Evolutionary conservation across 1,140 invertebrate species (phyloP), one percentile per base, ranked within the genome.

Genomic region (Zaprionus vittiger): DNA sequence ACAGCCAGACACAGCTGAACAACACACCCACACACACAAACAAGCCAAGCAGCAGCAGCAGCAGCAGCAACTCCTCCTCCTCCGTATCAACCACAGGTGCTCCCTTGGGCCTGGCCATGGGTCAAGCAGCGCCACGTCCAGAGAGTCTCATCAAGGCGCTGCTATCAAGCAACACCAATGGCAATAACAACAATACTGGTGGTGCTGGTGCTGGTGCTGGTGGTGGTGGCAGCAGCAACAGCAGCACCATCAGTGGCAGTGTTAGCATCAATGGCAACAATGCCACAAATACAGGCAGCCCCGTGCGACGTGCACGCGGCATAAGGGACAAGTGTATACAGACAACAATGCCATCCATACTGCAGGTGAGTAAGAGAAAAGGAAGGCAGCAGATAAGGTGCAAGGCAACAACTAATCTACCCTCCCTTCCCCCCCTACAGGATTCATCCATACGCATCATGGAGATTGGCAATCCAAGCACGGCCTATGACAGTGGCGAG

Each of bases 71-170:
- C 28, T 17, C 6, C 6, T 47, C 41, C n/a, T 47, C 41, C 6
- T 47, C 41, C 41, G 17, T 47, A 9, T 47, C 41, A 17, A 7
- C 41, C 2, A 17, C 7, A 4, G 41, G 41, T 47, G 31, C 31
- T 34, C 41, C 41, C 41, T 4, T 47, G 41, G 41, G 15, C 6
- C 41, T 44, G 5, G 41, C 5, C 15, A 44, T 44, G 41, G 41
- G 41, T 7, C 41, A 47, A 22, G 34, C 47, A 11, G n/a, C 41
- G n/a, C 12, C 49, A 5, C 68, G 77, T 0, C 80, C 77, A 0
- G 84, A 90, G 12, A 87, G 74, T 22, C 41, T 87, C 0, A 89
- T 87, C 15, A 83, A 87, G 54, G 84, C 85, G 5, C 69, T 78
- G 14, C 62, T 89, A 3, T 81, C 83, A 14, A 83, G 67, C 55